A percentile compares a stretch with the other conserved stretches of the same genome.
Conservation (phyloP, 1,140 invertebrate species). For the Brachionus rotundiformis region DNA sequence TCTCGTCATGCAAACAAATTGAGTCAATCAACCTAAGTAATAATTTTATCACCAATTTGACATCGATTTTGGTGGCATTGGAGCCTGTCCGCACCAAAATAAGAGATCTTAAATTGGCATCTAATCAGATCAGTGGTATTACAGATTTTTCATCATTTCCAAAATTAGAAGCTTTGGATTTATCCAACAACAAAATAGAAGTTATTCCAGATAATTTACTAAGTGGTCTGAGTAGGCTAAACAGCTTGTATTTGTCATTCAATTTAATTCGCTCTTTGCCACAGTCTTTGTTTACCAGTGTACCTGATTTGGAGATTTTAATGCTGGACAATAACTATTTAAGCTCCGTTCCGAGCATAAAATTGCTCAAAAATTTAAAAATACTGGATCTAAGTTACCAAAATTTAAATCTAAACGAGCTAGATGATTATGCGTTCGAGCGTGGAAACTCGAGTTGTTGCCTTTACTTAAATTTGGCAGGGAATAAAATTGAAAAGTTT, state of each 20-base stretch:
- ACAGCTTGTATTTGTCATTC: not conserved
- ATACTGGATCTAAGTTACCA: conserved; percentile 24
- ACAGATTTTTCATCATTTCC: not conserved
- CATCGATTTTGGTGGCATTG: not conserved
- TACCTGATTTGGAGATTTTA: not conserved
- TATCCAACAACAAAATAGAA: conserved; percentile 13
- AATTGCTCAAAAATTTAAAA: not conserved
- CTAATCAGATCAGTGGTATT: not conserved
- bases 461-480: conserved; percentile 18
- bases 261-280: not conserved
- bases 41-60: conserved; percentile 17
- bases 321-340: conserved; percentile 23
- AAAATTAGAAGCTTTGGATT: not conserved
- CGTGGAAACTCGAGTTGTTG: not conserved
- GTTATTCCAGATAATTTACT: not conserved
- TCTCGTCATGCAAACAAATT: not conserved
- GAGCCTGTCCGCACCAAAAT: not conserved
- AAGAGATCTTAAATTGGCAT: not conserved
- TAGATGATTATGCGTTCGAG: not conserved
- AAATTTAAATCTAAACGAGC: not conserved
- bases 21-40: conserved; percentile 1
- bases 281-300: not conserved
- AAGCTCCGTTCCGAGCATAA: not conserved
- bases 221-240: not conserved
- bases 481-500: conserved; percentile 1